phyloP scores from a whole-genome alignment of 2,113 vertebrate genomes.

The Rhineura floridana region DNA sequence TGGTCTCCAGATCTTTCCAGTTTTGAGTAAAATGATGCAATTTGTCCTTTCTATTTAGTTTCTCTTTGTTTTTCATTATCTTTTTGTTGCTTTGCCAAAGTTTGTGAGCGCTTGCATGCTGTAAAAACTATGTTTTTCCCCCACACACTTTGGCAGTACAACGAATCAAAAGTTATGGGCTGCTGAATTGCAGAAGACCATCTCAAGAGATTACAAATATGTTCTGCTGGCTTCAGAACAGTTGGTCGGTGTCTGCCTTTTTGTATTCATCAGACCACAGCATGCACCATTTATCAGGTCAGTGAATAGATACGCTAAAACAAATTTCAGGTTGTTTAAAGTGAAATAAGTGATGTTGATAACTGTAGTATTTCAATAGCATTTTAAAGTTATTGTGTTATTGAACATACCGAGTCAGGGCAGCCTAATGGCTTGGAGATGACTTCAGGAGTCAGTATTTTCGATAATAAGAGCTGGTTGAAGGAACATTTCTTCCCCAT shows the following conservation, averaged over 20 bases:
- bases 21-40: background rate
- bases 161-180: conserved; percentile 99
- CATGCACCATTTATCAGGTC: conserved; percentile 97
- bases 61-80: background rate
- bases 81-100: background rate
- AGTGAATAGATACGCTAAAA: conserved; percentile 35
- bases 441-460: background rate
- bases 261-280: conserved; percentile 95
- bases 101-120: background rate
- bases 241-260: conserved; percentile 96
- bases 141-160: conserved; percentile 85
- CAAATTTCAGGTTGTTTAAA: background rate
- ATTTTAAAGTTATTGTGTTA: background rate
- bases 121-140: conserved; percentile 24
- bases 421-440: background rate
- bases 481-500: background rate
- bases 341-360: background rate
- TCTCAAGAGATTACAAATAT: conserved; percentile 95
- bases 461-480: background rate
- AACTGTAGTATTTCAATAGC: background rate
- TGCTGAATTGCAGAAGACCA: conserved; percentile 93
- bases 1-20: background rate
- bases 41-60: background rate
- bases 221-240: conserved; percentile 97
- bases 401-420: background rate